A percentile compares a stretch with the other conserved stretches of the same genome.
These are phyloP conservation scores for Neodon shergylaensis DNA, from an alignment of 2,113 vertebrate species.

Conservation along the genomic window DNA sequence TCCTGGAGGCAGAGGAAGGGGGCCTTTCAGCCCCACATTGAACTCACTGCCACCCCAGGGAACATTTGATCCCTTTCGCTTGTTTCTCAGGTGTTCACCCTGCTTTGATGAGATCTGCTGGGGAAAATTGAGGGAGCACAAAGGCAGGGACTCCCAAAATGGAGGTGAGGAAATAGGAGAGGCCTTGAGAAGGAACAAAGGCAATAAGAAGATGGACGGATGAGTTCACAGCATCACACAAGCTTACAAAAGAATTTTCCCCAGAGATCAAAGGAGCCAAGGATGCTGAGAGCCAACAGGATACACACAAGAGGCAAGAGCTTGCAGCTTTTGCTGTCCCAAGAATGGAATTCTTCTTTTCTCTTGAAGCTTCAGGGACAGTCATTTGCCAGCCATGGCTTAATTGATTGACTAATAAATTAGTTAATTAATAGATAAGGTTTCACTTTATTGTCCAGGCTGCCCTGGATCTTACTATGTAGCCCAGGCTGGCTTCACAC, in stretches of 20 bases:
- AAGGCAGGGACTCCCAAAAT: neutral
- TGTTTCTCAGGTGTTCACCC: neutral
- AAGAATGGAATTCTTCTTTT: neutral
- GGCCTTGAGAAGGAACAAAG: neutral
- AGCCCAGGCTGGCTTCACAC: neutral
- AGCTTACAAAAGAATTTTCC: neutral
- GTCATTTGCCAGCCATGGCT: neutral
- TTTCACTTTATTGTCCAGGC: neutral
- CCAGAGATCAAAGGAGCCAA: neutral
- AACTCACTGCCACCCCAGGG: neutral
- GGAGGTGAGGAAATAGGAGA: neutral
- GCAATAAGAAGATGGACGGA: no score
- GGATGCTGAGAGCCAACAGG: neutral
- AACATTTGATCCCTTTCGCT: neutral
- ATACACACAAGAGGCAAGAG: neutral
- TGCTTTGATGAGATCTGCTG: neutral
- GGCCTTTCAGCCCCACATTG: neutral
- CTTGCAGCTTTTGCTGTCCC: neutral
- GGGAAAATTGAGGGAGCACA: neutral
- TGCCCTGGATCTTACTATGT: neutral
- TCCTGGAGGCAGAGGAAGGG: neutral
- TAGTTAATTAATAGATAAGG: neutral
- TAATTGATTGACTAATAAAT: neutral
- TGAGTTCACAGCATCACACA: neutral
- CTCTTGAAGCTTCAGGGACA: slow-evolving; percentile 22